Evolutionary conservation across 2,113 vertebrate genomes (phyloP).

Genomic region (Marcusenius ussheri): DNA sequence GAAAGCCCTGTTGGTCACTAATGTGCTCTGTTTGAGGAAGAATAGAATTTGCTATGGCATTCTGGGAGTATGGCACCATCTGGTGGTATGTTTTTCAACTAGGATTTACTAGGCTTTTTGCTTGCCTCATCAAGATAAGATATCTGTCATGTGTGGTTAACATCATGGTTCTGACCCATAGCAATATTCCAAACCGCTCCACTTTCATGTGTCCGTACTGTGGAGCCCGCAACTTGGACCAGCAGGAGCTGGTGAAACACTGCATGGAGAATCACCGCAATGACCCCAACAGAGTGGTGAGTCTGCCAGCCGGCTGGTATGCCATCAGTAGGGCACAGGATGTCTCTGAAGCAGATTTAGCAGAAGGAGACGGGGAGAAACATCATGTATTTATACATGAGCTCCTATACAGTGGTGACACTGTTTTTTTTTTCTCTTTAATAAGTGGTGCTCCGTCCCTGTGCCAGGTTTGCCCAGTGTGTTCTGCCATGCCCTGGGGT

Average conservation of each 20-base stretch:
- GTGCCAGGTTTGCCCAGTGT: conserved; percentile 85
- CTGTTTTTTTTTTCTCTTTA: neutral
- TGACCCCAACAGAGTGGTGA: conserved; percentile 86
- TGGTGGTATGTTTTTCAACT: neutral
- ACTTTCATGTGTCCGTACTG: conserved; percentile 89
- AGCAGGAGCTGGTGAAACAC: conserved; percentile 89
- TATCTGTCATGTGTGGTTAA: neutral
- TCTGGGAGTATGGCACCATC: neutral
- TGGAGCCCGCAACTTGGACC: conserved; percentile 83
- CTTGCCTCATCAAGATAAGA: neutral
- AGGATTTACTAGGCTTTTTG: neutral
- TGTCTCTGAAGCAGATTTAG: neutral
- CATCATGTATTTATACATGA: neutral
- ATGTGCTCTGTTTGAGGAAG: neutral
- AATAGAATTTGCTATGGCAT: neutral
- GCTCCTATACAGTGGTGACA: neutral
- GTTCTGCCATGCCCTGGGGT: conserved; percentile 94
- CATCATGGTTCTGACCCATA: conserved; percentile 31
- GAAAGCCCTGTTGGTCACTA: neutral
- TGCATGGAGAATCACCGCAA: conserved; percentile 90
- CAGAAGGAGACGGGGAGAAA: neutral
- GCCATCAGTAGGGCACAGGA: neutral
- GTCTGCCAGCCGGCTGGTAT: neutral
- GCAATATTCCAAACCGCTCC: conserved; percentile 87
- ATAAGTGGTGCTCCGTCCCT: neutral